Conservation (phyloP, 37 sponge, comb jelly and placozoan species). For the Theonella swinhoei region DNA sequence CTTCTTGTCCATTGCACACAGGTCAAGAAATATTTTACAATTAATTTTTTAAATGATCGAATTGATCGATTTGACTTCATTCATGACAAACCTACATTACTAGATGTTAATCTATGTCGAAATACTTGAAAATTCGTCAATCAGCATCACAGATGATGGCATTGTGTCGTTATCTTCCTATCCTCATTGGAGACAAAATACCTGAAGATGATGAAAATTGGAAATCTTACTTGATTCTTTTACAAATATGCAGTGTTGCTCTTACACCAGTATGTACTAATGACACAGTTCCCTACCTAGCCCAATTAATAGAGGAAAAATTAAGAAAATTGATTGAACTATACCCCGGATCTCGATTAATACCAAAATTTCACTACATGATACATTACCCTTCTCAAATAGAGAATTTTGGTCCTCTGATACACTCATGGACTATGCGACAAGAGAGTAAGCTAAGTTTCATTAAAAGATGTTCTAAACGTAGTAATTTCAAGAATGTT, state of each 20-base stretch:
- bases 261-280: constrained; percentile 6
- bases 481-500: constrained; percentile 49
- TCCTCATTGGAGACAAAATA: constrained; percentile 31
- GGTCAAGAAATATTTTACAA: constrained; percentile 19
- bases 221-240: constrained; percentile 32
- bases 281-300: constrained; percentile 42
- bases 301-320: constrained; percentile 39
- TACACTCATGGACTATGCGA: constrained; percentile 46
- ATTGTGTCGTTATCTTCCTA: constrained; percentile 6
- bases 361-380: no score
- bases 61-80: constrained; percentile 27
- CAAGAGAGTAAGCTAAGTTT: constrained; percentile 50
- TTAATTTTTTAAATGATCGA: constrained; percentile 25
- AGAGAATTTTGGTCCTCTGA: constrained; percentile 38
- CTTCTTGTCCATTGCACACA: constrained; percentile 29
- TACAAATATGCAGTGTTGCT: constrained; percentile 33
- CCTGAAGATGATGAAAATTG: constrained; percentile 42
- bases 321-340: constrained; percentile 17
- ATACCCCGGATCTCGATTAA: constrained; percentile 23
- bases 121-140: constrained; percentile 13
- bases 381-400: constrained; percentile 44
- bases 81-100: background rate
- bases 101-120: background rate
- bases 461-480: constrained; percentile 20
- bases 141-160: constrained; percentile 45